A percentile compares a stretch with the other conserved stretches of the same genome.
phyloP scores from a whole-genome alignment of 2,797 vertebrate species.

The Eupleurogrammus muticus region DNA sequence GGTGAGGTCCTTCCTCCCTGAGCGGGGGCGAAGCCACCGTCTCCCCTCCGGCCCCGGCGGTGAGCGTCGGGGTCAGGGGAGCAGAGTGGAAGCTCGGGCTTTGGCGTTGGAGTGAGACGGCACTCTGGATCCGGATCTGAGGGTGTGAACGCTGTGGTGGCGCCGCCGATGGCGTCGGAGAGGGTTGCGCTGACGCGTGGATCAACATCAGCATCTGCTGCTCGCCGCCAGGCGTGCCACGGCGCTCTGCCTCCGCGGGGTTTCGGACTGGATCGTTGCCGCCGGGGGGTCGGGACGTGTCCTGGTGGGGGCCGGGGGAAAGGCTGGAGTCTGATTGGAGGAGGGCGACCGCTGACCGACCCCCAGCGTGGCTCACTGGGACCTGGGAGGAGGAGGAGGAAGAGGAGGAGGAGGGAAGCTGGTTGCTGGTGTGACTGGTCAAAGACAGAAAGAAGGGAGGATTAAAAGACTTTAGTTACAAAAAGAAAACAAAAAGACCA shows the following conservation, averaged over 20 bases:
- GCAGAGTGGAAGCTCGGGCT: conserved; percentile 28
- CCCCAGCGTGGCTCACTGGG: conserved; percentile 60
- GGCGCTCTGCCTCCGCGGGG: conserved; percentile 36
- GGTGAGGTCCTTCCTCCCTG: conserved; percentile 22
- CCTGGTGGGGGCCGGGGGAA: conserved; percentile 45
- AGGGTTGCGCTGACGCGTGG: conserved; percentile 51
- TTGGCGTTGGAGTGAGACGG: conserved; percentile 55
- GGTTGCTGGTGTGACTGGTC: conserved; percentile 58
- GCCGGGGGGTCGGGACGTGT: not conserved
- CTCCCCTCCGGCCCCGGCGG: not conserved
- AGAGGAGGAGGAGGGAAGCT: conserved; percentile 75
- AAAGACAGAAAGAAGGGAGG: conserved; percentile 20
- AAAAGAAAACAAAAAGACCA: not conserved
- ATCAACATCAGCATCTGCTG: conserved; percentile 58
- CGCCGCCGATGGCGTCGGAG: conserved; percentile 19
- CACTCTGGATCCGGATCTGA: conserved; percentile 66
- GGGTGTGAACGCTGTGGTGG: conserved; percentile 33
- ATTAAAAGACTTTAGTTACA: not conserved
- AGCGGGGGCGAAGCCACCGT: not conserved
- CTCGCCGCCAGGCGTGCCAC: conserved; percentile 30
- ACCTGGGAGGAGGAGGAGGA: conserved; percentile 75
- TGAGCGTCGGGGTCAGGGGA: conserved; percentile 31
- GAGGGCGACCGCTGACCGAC: conserved; percentile 44
- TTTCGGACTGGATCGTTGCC: conserved; percentile 30
- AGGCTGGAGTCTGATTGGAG: conserved; percentile 53